Percentiles rank a stretch among this genome's conserved stretches.
Conservation (phyloP, 2,797 vertebrate species). For the Myoxocephalus aenaeus region DNA sequence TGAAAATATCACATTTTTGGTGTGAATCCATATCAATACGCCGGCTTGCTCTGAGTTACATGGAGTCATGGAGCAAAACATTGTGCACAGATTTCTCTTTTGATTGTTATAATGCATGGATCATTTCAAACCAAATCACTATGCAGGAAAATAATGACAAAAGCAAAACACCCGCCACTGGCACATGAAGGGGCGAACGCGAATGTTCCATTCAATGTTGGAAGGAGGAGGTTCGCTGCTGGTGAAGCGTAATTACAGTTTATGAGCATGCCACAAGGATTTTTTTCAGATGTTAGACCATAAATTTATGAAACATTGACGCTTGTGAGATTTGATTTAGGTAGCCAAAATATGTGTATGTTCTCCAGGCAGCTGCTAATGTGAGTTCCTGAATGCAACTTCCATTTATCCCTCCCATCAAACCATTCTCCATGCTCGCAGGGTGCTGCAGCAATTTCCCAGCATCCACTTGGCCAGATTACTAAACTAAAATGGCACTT, state of each 20-base stretch:
- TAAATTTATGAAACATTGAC: background rate
- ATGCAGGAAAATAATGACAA: slow-evolving; percentile 57
- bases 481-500: background rate
- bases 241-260: slow-evolving; percentile 41
- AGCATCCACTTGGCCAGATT: background rate
- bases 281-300: slow-evolving; percentile 30
- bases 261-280: slow-evolving; percentile 37
- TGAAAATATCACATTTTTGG: slow-evolving; percentile 22
- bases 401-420: background rate
- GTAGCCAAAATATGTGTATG: slow-evolving; percentile 2
- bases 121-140: slow-evolving; percentile 52
- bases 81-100: slow-evolving; percentile 26
- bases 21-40: slow-evolving; percentile 16
- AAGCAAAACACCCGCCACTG: slow-evolving; percentile 29
- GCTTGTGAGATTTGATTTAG: slow-evolving; percentile 26
- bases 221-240: slow-evolving; percentile 36
- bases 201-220: slow-evolving; percentile 50
- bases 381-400: background rate
- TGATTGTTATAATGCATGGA: slow-evolving; percentile 42
- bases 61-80: slow-evolving; percentile 19
- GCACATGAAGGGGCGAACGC: slow-evolving; percentile 43
- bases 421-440: background rate
- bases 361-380: background rate
- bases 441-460: background rate
- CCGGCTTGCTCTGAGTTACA: background rate